Conservation (phyloP, 1,140 invertebrate species). For the Drosophila lacertosa region DNA sequence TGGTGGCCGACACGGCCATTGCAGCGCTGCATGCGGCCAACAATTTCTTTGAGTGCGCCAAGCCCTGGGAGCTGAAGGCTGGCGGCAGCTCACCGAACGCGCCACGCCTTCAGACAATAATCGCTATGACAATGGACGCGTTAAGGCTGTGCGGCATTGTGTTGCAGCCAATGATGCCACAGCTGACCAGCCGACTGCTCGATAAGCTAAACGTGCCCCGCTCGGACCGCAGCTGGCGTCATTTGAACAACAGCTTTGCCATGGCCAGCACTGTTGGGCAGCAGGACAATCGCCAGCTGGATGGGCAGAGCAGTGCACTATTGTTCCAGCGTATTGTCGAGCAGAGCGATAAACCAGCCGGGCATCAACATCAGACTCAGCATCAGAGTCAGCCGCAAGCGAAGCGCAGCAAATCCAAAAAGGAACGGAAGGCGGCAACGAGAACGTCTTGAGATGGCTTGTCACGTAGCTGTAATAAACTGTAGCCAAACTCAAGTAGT, state of each 20-base stretch:
- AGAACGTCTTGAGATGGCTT: slow-evolving; percentile 44
- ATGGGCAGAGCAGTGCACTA: slow-evolving; percentile 55
- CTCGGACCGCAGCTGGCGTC: slow-evolving; percentile 85
- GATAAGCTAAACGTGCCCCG: slow-evolving; percentile 87
- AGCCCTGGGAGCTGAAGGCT: slow-evolving; percentile 93
- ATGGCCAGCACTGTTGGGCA: not conserved
- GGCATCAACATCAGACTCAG: no score
- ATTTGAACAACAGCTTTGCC: slow-evolving; percentile 69
- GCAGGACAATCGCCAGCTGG: slow-evolving; percentile 38
- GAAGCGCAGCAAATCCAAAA: slow-evolving; percentile 65
- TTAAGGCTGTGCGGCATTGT: slow-evolving; percentile 91
- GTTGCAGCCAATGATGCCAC: slow-evolving; percentile 93
- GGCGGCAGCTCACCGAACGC: slow-evolving; percentile 82
- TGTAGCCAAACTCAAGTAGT: slow-evolving; percentile 20
- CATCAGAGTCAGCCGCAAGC: slow-evolving; percentile 28
- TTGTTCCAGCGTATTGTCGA: slow-evolving; percentile 77
- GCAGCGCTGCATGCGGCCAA: slow-evolving; percentile 91
- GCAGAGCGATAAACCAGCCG: slow-evolving; percentile 38
- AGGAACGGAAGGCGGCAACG: slow-evolving; percentile 46
- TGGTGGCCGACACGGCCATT: slow-evolving; percentile 92
- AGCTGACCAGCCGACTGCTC: slow-evolving; percentile 87
- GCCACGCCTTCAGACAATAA: slow-evolving; percentile 88
- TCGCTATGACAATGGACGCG: slow-evolving; percentile 93
- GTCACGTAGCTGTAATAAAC: slow-evolving; percentile 66
- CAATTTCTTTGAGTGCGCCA: slow-evolving; percentile 92